Evolutionary conservation across 2,888 invertebrate genomes (phyloP).

Genomic region (Anorthoa munda): DNA sequence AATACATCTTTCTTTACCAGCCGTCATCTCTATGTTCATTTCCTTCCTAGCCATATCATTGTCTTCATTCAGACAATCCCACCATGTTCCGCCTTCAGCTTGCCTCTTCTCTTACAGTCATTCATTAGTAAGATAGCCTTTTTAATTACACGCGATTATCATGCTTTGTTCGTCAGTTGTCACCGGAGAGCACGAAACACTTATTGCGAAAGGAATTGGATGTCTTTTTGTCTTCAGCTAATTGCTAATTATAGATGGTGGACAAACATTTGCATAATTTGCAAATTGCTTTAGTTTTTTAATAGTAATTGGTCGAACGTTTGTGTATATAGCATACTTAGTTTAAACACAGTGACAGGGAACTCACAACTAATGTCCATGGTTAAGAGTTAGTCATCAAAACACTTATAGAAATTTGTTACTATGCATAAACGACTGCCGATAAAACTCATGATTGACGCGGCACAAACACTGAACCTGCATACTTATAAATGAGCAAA

Average conservation of each 20-base stretch:
- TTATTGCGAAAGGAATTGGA: conserved; percentile 40
- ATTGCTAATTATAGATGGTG: conserved; percentile 49
- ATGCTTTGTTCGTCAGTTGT: conserved; percentile 27
- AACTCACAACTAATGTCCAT: conserved; percentile 36
- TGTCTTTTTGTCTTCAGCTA: conserved; percentile 52
- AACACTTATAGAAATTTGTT: conserved; percentile 53
- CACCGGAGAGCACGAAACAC: conserved; percentile 34
- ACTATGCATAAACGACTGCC: conserved; percentile 32
- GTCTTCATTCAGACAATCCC: not conserved
- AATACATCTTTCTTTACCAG: not conserved
- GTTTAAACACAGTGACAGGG: conserved; percentile 29
- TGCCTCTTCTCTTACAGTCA: conserved; percentile 4
- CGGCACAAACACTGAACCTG: conserved; percentile 24
- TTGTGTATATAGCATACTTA: conserved; percentile 33
- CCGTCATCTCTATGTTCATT: not conserved
- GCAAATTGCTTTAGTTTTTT: conserved; percentile 36
- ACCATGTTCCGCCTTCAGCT: not conserved
- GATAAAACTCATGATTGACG: conserved; percentile 42
- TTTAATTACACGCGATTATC: conserved; percentile 22
- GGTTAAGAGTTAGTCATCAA: conserved; percentile 50
- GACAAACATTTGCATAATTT: conserved; percentile 59
- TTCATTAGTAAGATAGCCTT: conserved; percentile 16
- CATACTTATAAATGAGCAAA: conserved; percentile 31
- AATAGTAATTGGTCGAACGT: conserved; percentile 34
- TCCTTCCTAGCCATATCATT: not conserved